Base-by-base conservation (phyloP, 2,888 invertebrate species). In the Leucoma salicis region DNA sequence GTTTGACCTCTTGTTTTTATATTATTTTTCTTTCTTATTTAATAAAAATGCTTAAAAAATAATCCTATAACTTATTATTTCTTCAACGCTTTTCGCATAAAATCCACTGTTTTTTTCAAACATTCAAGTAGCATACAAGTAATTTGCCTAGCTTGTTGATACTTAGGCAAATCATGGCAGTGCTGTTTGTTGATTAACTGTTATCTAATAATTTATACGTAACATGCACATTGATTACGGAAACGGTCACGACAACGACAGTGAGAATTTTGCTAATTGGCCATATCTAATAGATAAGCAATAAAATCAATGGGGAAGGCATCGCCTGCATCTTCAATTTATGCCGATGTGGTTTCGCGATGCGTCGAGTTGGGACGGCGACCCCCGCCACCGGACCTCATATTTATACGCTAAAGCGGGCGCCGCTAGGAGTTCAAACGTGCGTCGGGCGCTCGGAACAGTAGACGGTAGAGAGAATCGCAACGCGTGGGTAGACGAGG, bases 341-440 rank as follows among this genome's bases (percentile, higher is more conserved):
- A 83, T 82, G 86, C 75, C 82, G 82, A 82, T 82, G 83, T 82
- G 75, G 82, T 83, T 79, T 82, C 80, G 83, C 81, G 83, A 84
- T 86, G 85, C 85, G 85, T 75, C 81, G 78, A 70, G 74, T 75
- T 70, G 76, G 77, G 79, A 76, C 78, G 81, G 78, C 79, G 66
- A 72, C 85, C 88, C 86, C 87, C 88, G 84, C 87, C 87, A 87
- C 88, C 72, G 83, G 82, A 70, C 80, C 76, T 85, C 85, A 87
- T 88, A 89, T 86, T 89, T 89, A 89, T 88, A 89, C 89, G 84
- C 74, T 83, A 84, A 84, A 74, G 87, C 86, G 74, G 82, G 73
- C 83, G 74, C 74, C 68, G 83, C 79, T 73, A 84, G 82, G 86
- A 88, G 89, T 89, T 88, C 88, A 89, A 88, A 88, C 87, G 89